Percentiles rank a stretch among this genome's conserved stretches.
Conservation (phyloP, 2,113 vertebrate genomes). For the Nestor notabilis region DNA sequence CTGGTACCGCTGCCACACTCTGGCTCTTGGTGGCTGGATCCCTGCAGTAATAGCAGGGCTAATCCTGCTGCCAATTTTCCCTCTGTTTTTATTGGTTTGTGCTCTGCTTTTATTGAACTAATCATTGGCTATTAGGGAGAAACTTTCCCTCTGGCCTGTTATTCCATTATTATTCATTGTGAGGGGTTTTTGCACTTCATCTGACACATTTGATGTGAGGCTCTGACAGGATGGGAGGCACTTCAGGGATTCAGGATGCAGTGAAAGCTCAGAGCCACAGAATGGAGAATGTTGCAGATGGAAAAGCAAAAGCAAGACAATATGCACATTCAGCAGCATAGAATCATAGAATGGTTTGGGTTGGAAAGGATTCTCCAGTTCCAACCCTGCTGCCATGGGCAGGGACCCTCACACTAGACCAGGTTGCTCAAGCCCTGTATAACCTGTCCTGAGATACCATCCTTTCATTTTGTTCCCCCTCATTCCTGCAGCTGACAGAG, state of each 20-base stretch:
- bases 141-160: constrained; percentile 9
- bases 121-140: not conserved
- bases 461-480: not conserved
- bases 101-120: constrained; percentile 17
- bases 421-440: not conserved
- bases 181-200: not conserved
- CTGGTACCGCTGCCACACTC: not conserved
- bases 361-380: not conserved
- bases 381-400: not conserved
- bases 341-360: not conserved
- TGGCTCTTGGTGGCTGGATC: not conserved
- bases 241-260: not conserved
- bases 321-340: not conserved
- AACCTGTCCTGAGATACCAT: not conserved
- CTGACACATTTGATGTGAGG: not conserved
- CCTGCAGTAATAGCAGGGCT: not conserved
- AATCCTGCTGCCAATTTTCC: not conserved
- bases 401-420: not conserved
- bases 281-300: not conserved
- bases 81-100: not conserved
- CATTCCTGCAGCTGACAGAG: not conserved
- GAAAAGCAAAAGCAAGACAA: not conserved
- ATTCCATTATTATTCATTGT: not conserved
- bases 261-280: not conserved
- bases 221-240: not conserved